A percentile compares a stretch with the other conserved stretches of the same genome.
These are phyloP conservation scores for Andrena bicolor DNA, from an alignment of 2,888 invertebrate species.

Conservation along the genomic window DNA sequence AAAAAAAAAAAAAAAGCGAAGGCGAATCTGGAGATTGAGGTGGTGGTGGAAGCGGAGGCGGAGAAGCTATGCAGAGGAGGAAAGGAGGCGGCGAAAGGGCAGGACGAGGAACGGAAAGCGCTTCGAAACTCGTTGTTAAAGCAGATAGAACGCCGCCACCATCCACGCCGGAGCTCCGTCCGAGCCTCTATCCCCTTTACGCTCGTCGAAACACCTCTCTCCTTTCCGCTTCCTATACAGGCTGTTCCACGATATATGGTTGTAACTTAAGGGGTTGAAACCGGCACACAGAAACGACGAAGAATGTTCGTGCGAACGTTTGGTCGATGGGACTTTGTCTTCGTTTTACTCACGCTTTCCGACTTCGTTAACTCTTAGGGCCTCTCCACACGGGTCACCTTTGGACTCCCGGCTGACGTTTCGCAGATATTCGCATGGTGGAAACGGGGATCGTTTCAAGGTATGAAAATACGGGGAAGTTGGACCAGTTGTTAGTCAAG, in stretches of 20 bases:
- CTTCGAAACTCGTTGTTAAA: slow-evolving; percentile 75
- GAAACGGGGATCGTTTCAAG: too few relatives aligned
- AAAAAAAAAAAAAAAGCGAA: slow-evolving; percentile 67
- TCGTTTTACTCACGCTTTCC: too few relatives aligned
- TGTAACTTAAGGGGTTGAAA: too few relatives aligned
- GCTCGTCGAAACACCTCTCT: slow-evolving; percentile 39
- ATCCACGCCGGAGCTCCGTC: slow-evolving; percentile 21
- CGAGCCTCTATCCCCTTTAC: slow-evolving; percentile 70
- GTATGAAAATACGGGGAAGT: too few relatives aligned
- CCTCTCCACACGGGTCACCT: too few relatives aligned
- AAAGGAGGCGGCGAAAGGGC: slow-evolving; percentile 50
- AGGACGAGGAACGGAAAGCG: slow-evolving; percentile 57
- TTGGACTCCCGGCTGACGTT: too few relatives aligned
- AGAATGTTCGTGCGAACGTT: too few relatives aligned
- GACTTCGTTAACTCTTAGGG: too few relatives aligned
- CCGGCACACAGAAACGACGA: too few relatives aligned
- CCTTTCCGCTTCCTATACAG: slow-evolving; percentile 59
- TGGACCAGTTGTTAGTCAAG: too few relatives aligned
- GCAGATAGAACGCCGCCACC: slow-evolving; percentile 70
- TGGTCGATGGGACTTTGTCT: too few relatives aligned
- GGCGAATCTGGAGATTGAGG: slow-evolving; percentile 14
- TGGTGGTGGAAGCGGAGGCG: slow-evolving; percentile 23
- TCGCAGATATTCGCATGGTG: too few relatives aligned
- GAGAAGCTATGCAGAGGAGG: slow-evolving; percentile 55
- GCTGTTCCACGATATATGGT: not conserved